phyloP scores from a whole-genome alignment of 2,888 invertebrate species.

The Xestia ashworthii region DNA sequence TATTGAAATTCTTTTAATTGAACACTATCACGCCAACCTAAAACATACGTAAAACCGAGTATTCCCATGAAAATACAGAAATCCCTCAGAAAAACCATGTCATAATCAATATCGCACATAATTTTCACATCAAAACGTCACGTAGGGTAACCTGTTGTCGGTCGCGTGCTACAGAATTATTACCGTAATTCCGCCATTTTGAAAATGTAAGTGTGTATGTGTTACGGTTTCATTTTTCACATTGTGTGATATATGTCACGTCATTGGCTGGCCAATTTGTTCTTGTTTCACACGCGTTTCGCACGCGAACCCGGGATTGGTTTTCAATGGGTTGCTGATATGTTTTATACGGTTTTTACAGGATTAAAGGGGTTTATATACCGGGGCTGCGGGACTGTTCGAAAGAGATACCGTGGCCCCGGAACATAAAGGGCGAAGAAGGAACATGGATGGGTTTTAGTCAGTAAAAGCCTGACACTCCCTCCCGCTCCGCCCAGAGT shows the following conservation, averaged over 20 bases:
- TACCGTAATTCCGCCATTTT: constrained; percentile 51
- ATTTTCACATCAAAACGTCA: constrained; percentile 28
- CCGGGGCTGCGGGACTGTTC: too few species aligned
- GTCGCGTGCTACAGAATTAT: constrained; percentile 59
- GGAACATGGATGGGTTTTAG: too few species aligned
- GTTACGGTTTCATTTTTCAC: constrained; percentile 56
- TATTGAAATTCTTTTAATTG: neutral
- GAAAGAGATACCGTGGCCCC: too few species aligned
- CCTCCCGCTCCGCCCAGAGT: too few species aligned
- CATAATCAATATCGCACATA: constrained; percentile 2
- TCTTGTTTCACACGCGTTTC: constrained; percentile 27
- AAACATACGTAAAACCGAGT: neutral
- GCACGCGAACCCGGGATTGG: constrained; percentile 48
- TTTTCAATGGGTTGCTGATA: constrained; percentile 34
- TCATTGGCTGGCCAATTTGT: constrained; percentile 51
- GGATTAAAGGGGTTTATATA: neutral
- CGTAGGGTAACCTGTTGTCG: constrained; percentile 59
- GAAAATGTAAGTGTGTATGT: constrained; percentile 43
- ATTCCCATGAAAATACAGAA: neutral
- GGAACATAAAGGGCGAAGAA: too few species aligned
- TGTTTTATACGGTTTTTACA: constrained; percentile 20
- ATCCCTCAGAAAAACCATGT: neutral
- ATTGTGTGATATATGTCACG: constrained; percentile 41
- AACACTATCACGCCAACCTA: neutral
- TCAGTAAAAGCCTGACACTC: too few species aligned